Conservation (phyloP, 2,113 vertebrate genomes). For the Polypterus senegalus region DNA sequence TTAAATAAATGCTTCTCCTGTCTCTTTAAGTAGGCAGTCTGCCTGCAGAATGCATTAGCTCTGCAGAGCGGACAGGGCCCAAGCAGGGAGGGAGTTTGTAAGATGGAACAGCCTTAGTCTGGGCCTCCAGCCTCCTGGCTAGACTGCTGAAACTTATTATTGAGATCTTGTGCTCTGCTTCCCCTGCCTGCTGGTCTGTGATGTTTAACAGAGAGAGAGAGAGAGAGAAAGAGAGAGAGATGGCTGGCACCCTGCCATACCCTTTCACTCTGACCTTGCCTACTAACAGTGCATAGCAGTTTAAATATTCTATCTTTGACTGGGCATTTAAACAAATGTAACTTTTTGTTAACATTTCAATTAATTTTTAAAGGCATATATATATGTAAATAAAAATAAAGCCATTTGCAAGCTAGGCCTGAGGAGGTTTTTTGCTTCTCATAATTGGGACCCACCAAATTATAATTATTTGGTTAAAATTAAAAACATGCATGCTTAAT, state of each 20-base stretch:
- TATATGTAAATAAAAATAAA: too few relatives aligned
- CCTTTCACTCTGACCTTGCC: slow-evolving; percentile 65
- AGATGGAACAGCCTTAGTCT: slow-evolving; percentile 75
- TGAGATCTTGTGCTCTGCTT: slow-evolving; percentile 70
- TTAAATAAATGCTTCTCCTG: slow-evolving; percentile 56
- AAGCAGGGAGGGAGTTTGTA: slow-evolving; percentile 24
- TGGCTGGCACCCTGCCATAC: slow-evolving; percentile 54
- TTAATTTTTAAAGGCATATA: too few relatives aligned
- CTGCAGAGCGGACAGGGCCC: slow-evolving; percentile 62
- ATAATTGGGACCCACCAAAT: too few relatives aligned
- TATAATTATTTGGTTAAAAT: too few relatives aligned
- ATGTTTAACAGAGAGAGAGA: slow-evolving; percentile 38
- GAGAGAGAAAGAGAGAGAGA: slow-evolving; percentile 30
- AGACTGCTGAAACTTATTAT: slow-evolving; percentile 88
- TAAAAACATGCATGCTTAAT: too few relatives aligned
- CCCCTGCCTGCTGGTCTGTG: slow-evolving; percentile 57
- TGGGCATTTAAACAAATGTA: too few relatives aligned
- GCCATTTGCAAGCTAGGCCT: too few relatives aligned
- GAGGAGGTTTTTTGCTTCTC: too few relatives aligned
- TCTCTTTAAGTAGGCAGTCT: slow-evolving; percentile 62
- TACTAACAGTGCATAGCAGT: slow-evolving; percentile 53
- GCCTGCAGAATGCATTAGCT: slow-evolving; percentile 78
- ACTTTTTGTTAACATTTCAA: too few relatives aligned
- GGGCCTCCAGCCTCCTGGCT: slow-evolving; percentile 80
- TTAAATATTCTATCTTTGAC: slow-evolving; percentile 12